Evolutionary conservation across 2,797 vertebrate genomes (phyloP), one percentile per base, ranked within the genome.

Genomic region (Botia kubotai): DNA sequence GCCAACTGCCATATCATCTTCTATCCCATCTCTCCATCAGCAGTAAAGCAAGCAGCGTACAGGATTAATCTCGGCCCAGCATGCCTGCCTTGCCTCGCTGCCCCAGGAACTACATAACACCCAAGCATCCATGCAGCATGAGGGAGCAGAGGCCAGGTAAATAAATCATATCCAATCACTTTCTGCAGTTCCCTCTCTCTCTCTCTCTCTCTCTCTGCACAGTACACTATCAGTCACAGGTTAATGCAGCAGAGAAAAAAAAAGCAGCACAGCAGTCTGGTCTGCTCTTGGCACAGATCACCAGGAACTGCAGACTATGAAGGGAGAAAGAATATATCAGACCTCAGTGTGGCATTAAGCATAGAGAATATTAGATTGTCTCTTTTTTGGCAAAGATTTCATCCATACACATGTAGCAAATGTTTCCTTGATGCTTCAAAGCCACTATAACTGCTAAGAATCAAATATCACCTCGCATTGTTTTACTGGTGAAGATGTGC

Each of bases 11-110:
- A 62, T 68, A 58, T 26, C 65, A 80, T 74, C 65, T 43, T 36
- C 63, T 53, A 52, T 48, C 55, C 66, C 72, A 80, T 74, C 72
- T 43, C 21, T 23, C 10, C n/a, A 46, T 46, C 50, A 80, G 78
- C 60, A 73, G 62, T 43, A 11, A 73, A 73, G 60, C 58, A 71
- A 17, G 1, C 55, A 62, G 48, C 39, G 73, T 62, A 26, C 58
- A 79, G 85, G 75, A 86, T 88, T 83, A 89, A 89, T 88, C 80
- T 81, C 77, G 74, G 79, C 77, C 78, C 81, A 79, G 83, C 80
- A 76, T 75, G 80, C 72, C 72, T 70, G 77, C 48, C 83, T 74
- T 79, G 60, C 73, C 78, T 76, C 10, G 82, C 72, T 81, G 75
- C 39, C 68, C 78, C 50, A 73, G 65, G 80, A 71, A 84, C 78